Conservation (phyloP, 2,888 invertebrate genomes). For the Anticlea derivata region DNA sequence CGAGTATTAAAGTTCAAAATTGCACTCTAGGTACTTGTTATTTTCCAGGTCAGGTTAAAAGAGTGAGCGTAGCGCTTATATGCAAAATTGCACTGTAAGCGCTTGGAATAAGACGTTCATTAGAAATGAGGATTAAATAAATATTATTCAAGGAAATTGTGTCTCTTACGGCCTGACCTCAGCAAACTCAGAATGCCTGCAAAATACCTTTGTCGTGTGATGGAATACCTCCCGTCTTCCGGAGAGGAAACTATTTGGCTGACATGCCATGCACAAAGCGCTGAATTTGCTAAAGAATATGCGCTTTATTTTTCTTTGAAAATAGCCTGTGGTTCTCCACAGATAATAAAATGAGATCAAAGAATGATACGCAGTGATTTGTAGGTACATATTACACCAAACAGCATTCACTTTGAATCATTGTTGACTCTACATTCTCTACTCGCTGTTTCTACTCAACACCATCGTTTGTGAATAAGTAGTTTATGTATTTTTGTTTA, state of each 20-base stretch:
- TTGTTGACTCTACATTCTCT: no score
- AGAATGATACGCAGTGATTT: no score
- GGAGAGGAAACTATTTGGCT: conserved; percentile 26
- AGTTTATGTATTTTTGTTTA: no score
- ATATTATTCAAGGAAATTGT: conserved; percentile 12
- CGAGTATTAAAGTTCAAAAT: conserved; percentile 12
- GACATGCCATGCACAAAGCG: conserved; percentile 27
- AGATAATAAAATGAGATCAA: background rate
- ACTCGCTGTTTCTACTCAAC: no score
- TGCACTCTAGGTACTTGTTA: conserved; percentile 5
- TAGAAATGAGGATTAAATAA: background rate
- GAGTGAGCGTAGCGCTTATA: background rate
- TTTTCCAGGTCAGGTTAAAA: conserved; percentile 2
- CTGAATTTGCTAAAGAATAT: conserved; percentile 15
- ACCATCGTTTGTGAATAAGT: no score
- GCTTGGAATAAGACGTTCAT: conserved; percentile 1
- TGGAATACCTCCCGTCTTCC: conserved; percentile 20
- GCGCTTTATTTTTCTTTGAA: conserved; percentile 4
- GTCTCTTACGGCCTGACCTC: conserved; percentile 3
- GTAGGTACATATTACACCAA: background rate
- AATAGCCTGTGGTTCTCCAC: background rate
- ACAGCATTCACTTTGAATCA: no score
- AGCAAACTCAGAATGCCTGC: conserved; percentile 16
- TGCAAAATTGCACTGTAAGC: conserved; percentile 10
- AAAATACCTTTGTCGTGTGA: conserved; percentile 23